Conservation (phyloP, 1,140 invertebrate genomes). For the Cardiocondyla obscurior region DNA sequence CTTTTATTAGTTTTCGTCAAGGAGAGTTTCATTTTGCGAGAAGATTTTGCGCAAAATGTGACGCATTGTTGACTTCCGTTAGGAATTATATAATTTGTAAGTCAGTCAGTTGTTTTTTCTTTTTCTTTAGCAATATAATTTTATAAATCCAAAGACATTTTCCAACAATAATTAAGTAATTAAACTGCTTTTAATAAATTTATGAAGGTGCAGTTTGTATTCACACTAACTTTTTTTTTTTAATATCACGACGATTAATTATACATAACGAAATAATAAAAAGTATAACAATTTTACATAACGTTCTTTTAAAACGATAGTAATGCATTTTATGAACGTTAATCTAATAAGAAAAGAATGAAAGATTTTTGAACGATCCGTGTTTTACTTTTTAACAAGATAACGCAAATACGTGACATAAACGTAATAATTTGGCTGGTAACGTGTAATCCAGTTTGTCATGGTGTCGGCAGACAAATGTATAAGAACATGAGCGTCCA, state of each 20-base stretch:
- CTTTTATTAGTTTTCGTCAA: neutral
- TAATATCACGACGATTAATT: neutral
- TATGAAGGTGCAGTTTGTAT: neutral
- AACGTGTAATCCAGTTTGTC: conserved; percentile 42
- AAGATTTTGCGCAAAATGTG: neutral
- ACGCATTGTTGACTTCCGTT: neutral
- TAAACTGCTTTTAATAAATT: neutral
- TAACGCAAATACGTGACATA: neutral
- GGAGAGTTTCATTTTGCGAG: neutral
- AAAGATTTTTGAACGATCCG: neutral
- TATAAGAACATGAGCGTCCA: conserved; percentile 24
- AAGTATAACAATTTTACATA: conserved; percentile 3
- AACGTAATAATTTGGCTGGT: neutral
- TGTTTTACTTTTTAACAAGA: neutral
- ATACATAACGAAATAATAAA: neutral
- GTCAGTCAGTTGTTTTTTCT: neutral
- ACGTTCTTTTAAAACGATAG: neutral
- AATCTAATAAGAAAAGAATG: neutral
- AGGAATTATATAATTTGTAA: neutral
- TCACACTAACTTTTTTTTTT: neutral
- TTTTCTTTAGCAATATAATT: neutral
- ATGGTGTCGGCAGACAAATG: neutral
- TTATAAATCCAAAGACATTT: neutral
- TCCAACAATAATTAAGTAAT: neutral
- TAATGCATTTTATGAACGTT: neutral